Evolutionary conservation across 2,113 vertebrate genomes (phyloP), one percentile per base, ranked within the genome.

Genomic region (Nesogale talazaci): DNA sequence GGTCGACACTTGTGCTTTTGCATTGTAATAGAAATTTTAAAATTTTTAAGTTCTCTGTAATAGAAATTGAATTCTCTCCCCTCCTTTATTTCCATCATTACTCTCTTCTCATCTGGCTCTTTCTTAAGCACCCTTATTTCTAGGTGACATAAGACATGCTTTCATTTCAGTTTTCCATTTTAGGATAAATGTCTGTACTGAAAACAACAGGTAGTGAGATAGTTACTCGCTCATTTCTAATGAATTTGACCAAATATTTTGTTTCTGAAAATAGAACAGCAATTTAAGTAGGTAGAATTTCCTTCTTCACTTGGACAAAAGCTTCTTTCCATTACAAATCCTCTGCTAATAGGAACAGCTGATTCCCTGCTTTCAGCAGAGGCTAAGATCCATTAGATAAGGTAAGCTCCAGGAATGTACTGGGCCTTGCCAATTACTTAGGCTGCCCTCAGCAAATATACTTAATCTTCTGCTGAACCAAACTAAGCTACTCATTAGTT

Each of bases 251-350:
- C 74, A 86, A 69, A 82, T 65, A 67, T 10, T 86, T 69, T 70
- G 52, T 69, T 96, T 94, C 91, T 95, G 81, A 88, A 95, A 94
- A 90, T 34, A 95, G 70, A 88, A 56, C 15, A 86, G 84, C n/a
- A 77, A 83, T 83, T 83, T 79, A 91, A 84, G 29, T 90, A 74
- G 17, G 80, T 70, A 88, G 85, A 25, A 38, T 88, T 93, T 81
- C 56, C 61, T 57, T 94, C 52, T 92, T 67, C 34, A 1, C 34
- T 75, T 83, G 34, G 29, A 83, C 92, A 93, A 95, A 52, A 94
- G 74, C 38, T 57, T 89, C 84, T 89, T 89, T 83, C 40, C 12
- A 70, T 57, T 29, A 79, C 36, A 89, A 85, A 82, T 82, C 42
- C 42, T 46, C 12, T 0, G 72, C 20, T 34, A 14, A 52, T 2